phyloP scores from a whole-genome alignment of 2,113 vertebrate species.

The Pagrus major region DNA sequence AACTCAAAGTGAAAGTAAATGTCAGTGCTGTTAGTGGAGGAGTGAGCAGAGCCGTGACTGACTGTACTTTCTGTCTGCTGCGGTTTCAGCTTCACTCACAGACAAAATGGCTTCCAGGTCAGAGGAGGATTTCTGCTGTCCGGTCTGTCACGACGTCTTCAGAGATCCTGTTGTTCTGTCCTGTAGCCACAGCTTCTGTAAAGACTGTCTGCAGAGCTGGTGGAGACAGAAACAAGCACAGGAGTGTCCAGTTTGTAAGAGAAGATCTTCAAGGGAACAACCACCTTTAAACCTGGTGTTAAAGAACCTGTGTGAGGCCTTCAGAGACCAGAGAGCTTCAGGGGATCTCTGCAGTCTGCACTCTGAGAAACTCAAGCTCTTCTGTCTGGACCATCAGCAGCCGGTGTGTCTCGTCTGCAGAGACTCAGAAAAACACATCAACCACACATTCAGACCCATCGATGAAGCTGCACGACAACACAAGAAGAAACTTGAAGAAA shows the following conservation, averaged over 20 bases:
- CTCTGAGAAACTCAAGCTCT: conserved; percentile 9
- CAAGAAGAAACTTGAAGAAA: background rate
- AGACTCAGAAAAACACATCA: too few species aligned
- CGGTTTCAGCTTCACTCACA: conserved; percentile 15
- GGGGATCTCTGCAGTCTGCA: background rate
- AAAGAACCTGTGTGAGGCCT: conserved; percentile 6
- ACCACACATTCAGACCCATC: conserved; percentile 13
- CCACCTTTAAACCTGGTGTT: background rate
- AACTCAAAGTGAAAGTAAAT: background rate
- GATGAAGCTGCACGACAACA: conserved; percentile 6
- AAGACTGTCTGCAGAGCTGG: background rate
- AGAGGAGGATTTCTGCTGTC: conserved; percentile 31
- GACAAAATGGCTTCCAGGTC: conserved; percentile 8
- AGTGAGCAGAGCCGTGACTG: background rate
- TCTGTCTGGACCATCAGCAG: too few species aligned
- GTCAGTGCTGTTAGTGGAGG: background rate
- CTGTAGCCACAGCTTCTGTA: background rate
- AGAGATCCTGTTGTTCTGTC: background rate
- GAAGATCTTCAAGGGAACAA: background rate
- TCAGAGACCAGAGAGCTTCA: background rate
- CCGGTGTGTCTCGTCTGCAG: too few species aligned
- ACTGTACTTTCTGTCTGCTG: conserved; percentile 20
- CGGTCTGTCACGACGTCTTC: conserved; percentile 20
- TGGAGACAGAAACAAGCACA: background rate
- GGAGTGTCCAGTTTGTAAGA: conserved; percentile 3